phyloP scores from a whole-genome alignment of 2,888 invertebrate genomes.

The Cosmopolites sordidus region DNA sequence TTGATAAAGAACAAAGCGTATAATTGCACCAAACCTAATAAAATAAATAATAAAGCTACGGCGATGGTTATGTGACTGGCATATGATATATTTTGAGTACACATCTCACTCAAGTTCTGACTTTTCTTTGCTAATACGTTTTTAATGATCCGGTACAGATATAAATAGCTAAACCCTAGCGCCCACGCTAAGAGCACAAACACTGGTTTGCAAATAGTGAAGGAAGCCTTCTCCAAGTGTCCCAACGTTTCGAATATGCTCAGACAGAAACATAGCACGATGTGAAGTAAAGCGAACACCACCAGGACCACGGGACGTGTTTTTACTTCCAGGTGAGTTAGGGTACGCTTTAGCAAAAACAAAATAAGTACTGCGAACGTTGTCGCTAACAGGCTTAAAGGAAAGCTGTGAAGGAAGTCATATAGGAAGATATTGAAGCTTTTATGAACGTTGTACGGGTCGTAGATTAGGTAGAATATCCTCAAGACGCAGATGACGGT shows the following conservation, averaged over 20 bases:
- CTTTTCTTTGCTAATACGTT: slow-evolving; percentile 70
- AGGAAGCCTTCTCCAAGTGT: slow-evolving; percentile 45
- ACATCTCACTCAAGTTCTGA: slow-evolving; percentile 74
- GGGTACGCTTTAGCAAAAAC: slow-evolving; percentile 76
- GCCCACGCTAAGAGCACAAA: slow-evolving; percentile 82
- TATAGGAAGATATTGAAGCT: slow-evolving; percentile 75
- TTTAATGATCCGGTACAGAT: slow-evolving; percentile 74
- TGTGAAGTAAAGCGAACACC: slow-evolving; percentile 72
- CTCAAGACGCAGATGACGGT: slow-evolving; percentile 77
- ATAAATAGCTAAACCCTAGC: slow-evolving; percentile 79
- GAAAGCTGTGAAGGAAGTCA: slow-evolving; percentile 77
- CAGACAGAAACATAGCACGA: slow-evolving; percentile 74
- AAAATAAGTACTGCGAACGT: slow-evolving; percentile 84
- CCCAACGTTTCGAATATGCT: slow-evolving; percentile 67
- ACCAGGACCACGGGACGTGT: slow-evolving; percentile 71
- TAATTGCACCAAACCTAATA: slow-evolving; percentile 78
- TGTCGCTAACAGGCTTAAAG: slow-evolving; percentile 83
- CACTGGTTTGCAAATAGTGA: slow-evolving; percentile 78
- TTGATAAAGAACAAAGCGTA: slow-evolving; percentile 71
- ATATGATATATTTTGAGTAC: slow-evolving; percentile 72
- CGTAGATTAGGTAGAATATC: slow-evolving; percentile 84
- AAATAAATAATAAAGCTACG: slow-evolving; percentile 76
- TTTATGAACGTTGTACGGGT: slow-evolving; percentile 84
- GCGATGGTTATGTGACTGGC: slow-evolving; percentile 88
- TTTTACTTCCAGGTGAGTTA: slow-evolving; percentile 63